Base-by-base conservation (phyloP, 2,888 invertebrate species). In the Autographa gamma region DNA sequence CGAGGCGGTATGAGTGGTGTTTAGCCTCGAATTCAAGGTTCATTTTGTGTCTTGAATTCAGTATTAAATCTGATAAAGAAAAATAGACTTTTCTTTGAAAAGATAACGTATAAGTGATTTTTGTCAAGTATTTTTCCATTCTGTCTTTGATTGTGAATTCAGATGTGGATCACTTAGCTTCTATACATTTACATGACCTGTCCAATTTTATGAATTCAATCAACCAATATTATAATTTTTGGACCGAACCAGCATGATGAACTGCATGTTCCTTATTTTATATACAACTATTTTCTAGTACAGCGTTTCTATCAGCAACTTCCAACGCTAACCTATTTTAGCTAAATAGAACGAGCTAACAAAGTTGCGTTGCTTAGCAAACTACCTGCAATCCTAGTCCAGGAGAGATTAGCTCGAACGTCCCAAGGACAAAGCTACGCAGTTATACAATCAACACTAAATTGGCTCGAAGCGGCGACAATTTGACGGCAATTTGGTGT, bases 401-500 rank as follows among this genome's bases (percentile, higher is more conserved):
- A 31, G 16, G 41, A 58, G 41, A 58, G 71, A 70, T 70, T 48
- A 48, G 60, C 16, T 18, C 41, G 63, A 64, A 4, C 38, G 25
- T 32, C 60, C 32, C 19, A 54, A 73, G 68, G 60, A 83, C 71
- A 74, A 80, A 71, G 63, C 32, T 43, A 67, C 19, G 38, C 60
- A 34, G 74, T 63, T 65, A 72, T 68, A 76, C 78, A 73, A 65
- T 68, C 74, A 60, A 48, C 77, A 69, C 76, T 81, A 84, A 87
- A 86, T 86, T 84, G 88, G 79, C 81, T 78, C 80, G 83, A 77
- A 79, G 71, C 80, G 69, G 84, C 84, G 83, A 83, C 88, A 88
- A 89, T 90, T 90, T 89, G 87, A 83, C 78, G 79, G 86, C 88
- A 88, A 90, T 90, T 90, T 88, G 84, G 82, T 82, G 86, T 85